phyloP scores from a whole-genome alignment of 2,888 invertebrate genomes.

The Galerucella nymphaeae region DNA sequence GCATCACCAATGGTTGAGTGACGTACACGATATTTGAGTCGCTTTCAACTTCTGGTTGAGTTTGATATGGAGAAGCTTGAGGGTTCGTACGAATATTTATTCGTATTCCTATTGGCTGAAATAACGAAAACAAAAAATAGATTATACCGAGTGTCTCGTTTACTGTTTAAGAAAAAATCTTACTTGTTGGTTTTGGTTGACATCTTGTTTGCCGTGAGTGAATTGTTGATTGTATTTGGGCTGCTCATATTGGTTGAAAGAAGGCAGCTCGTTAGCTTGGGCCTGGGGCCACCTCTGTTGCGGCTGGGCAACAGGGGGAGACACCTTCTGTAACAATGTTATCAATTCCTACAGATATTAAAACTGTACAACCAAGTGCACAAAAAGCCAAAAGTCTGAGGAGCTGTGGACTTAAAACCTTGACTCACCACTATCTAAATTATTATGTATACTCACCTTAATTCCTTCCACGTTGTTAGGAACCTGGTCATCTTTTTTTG shows the following conservation, averaged over 20 bases:
- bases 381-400: too few relatives aligned
- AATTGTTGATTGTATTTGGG: slow-evolving; percentile 51
- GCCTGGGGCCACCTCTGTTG: slow-evolving; percentile 47
- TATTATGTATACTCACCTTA: slow-evolving; percentile 16
- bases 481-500: slow-evolving; percentile 52
- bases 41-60: slow-evolving; percentile 48
- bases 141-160: not conserved
- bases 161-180: not conserved
- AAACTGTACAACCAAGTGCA: too few relatives aligned
- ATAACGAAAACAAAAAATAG: not conserved
- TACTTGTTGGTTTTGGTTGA: slow-evolving; percentile 28
- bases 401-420: too few relatives aligned
- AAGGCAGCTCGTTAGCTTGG: slow-evolving; percentile 27
- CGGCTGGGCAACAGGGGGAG: slow-evolving; percentile 37
- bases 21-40: slow-evolving; percentile 58
- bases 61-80: slow-evolving; percentile 43
- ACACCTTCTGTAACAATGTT: slow-evolving; percentile 25
- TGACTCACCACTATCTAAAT: too few relatives aligned
- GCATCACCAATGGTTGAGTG: slow-evolving; percentile 58
- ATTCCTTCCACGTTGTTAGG: slow-evolving; percentile 22
- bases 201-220: slow-evolving; percentile 8
- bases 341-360: not conserved
- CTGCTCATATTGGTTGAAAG: slow-evolving; percentile 50
- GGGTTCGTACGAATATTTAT: slow-evolving; percentile 48
- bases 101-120: slow-evolving; percentile 40